Base-by-base conservation (phyloP, 92 coral and sea anemone species). In the Meandrina meandrites region DNA sequence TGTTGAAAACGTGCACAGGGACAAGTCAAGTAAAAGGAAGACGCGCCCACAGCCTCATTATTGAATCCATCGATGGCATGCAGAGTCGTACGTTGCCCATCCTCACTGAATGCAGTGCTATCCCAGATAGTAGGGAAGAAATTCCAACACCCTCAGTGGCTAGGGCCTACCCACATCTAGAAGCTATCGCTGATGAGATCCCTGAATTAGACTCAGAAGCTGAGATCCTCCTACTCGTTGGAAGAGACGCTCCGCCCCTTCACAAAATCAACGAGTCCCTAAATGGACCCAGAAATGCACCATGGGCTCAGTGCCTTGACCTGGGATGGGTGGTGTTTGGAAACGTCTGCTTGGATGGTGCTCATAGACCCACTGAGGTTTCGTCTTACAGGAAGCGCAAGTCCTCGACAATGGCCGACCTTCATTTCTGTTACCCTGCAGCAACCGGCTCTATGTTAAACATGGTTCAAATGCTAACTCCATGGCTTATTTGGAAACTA, bases 181-280 rank as follows among this genome's bases (percentile, higher is more conserved):
- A n/a, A 5, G 24, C 48, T 12, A 91, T 88, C 11, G 92, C 87
- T 18, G 87, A 80, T 10, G 21, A 84, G 75, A 88, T 91, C 18
- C 90, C 89, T 0, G 87, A 84, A 62, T 81, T 91, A 37, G 84
- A 88, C 68, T 73, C 28, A 35, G 76, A 70, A 24, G 92, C 68
- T 32, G 85, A 84, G 3, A 74, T 86, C 9, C 84, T 86, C 8
- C 82, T 76, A 30, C 88, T 75, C 18, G n/a, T 85, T n/a, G 88
- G 82, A 32, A 85, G 88, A 45, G 82, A 85, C 28, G 85, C 83
- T 9, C 91, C 79, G 8, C 93, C 75, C 12, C 92, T 93, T 0
- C 94, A 88, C 76, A 88, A 93, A 86, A 50, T 93, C 28, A 87
- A 83, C 62, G 86, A 92, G 62, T 90, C 91, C 0, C 85, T 85